Evolutionary conservation across 2,113 vertebrate species (phyloP).

Genomic region (Cairina moschata): DNA sequence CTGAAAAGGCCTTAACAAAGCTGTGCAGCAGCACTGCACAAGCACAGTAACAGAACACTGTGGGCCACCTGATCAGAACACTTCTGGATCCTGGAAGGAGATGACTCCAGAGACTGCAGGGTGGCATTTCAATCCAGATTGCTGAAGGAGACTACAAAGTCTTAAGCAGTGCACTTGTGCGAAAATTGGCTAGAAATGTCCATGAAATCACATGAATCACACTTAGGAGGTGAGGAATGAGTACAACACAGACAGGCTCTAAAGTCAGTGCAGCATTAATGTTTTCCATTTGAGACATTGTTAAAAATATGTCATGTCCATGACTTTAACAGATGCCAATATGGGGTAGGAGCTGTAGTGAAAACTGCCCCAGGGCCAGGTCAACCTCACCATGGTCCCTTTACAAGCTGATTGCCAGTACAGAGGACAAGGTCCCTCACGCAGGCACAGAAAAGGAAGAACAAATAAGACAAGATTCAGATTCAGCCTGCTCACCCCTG

Average conservation of each 20-base stretch:
- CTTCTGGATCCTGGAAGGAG: neutral
- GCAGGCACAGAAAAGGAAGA: neutral
- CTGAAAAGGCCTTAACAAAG: neutral
- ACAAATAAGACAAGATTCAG: neutral
- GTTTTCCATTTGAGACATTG: neutral
- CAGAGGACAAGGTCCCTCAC: neutral
- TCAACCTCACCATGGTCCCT: neutral
- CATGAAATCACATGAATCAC: neutral
- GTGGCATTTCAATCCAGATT: neutral
- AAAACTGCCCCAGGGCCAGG: neutral
- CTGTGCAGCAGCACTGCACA: neutral
- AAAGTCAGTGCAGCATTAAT: neutral
- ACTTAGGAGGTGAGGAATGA: too few species aligned
- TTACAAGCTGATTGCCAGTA: neutral
- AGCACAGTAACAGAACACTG: neutral
- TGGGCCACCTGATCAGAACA: too few species aligned
- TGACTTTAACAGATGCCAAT: neutral
- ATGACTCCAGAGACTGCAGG: neutral
- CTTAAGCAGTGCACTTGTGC: neutral
- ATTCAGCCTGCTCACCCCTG: neutral
- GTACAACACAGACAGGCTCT: neutral
- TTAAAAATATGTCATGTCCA: neutral
- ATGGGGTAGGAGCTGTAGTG: fast-evolving
- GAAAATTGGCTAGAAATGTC: neutral
- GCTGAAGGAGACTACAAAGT: neutral